These are phyloP conservation scores for Ceuthmochares aereus DNA, from an alignment of 2,113 vertebrate genomes.

Conservation along the genomic window DNA sequence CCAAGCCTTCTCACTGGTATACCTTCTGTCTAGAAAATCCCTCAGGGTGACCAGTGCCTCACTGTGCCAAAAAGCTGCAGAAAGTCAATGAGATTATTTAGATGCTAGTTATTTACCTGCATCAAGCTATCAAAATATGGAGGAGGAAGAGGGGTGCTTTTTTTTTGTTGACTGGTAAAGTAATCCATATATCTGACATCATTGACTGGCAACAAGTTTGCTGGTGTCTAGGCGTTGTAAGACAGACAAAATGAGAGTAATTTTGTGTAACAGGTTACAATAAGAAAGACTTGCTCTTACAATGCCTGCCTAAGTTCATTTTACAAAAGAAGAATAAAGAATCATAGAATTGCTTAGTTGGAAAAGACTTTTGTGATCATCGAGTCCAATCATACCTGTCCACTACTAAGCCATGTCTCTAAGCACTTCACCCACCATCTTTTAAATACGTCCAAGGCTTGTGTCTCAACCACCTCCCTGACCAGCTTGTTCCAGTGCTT, in stretches of 20 bases:
- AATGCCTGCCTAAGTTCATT: background rate
- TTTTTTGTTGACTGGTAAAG: background rate
- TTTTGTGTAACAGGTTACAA: background rate
- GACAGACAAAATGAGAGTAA: background rate
- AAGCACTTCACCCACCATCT: too few relatives aligned
- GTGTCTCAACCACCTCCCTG: too few relatives aligned
- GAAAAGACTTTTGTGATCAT: too few relatives aligned
- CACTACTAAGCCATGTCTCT: too few relatives aligned
- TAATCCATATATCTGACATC: background rate
- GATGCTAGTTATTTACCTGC: background rate
- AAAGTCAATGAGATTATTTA: background rate
- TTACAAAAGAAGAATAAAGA: background rate
- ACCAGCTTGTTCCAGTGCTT: too few relatives aligned
- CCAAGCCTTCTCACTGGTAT: background rate
- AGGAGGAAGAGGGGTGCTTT: background rate
- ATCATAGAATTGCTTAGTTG: too few relatives aligned
- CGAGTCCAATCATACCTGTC: too few relatives aligned
- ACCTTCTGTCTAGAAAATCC: background rate
- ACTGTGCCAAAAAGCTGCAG: background rate
- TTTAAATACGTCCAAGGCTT: too few relatives aligned
- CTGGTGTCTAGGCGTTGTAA: background rate
- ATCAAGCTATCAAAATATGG: background rate
- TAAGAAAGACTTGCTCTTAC: background rate
- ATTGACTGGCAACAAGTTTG: background rate
- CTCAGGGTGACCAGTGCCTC: background rate